Percentiles rank a stretch among this genome's conserved stretches.
Conservation (phyloP, 2,888 invertebrate species). For the Neocrepidodera transversa region DNA sequence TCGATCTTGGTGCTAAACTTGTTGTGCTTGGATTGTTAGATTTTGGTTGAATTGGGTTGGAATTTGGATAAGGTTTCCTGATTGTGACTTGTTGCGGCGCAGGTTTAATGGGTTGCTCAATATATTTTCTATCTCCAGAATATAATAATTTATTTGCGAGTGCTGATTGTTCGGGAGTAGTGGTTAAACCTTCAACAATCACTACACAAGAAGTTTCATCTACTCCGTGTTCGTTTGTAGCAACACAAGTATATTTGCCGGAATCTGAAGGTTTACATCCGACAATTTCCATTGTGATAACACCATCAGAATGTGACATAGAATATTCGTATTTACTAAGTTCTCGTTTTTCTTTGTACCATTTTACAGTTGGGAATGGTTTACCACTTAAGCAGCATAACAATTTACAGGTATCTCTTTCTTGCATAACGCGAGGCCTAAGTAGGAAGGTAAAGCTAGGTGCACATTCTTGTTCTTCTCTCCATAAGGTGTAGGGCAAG, state of each 20-base stretch:
- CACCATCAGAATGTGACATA: slow-evolving; percentile 92
- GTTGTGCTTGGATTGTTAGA: slow-evolving; percentile 49
- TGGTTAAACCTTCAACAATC: slow-evolving; percentile 87
- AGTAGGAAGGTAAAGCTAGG: slow-evolving; percentile 98
- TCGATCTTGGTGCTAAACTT: slow-evolving; percentile 57
- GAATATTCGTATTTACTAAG: slow-evolving; percentile 89
- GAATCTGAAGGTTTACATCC: slow-evolving; percentile 95
- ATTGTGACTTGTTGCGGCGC: slow-evolving; percentile 78
- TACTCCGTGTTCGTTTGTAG: slow-evolving; percentile 91
- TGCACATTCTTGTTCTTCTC: slow-evolving; percentile 90
- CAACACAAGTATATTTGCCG: slow-evolving; percentile 94
- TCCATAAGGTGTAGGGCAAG: slow-evolving; percentile 87
- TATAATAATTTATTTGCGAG: slow-evolving; percentile 87
- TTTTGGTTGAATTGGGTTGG: slow-evolving; percentile 58
- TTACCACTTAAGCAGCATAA: slow-evolving; percentile 95
- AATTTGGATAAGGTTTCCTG: slow-evolving; percentile 62
- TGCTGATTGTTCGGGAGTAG: slow-evolving; percentile 82
- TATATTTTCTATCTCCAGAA: slow-evolving; percentile 89
- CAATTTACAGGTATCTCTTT: slow-evolving; percentile 94
- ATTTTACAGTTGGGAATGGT: slow-evolving; percentile 91
- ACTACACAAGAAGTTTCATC: slow-evolving; percentile 96
- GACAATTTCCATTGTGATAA: slow-evolving; percentile 95
- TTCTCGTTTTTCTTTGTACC: slow-evolving; percentile 92
- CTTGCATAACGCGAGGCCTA: slow-evolving; percentile 97
- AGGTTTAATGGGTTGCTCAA: slow-evolving; percentile 83